A percentile compares a stretch with the other conserved stretches of the same genome.
These are phyloP conservation scores for Neuroterus valhalla DNA, from an alignment of 1,140 invertebrate species.

Conservation along the genomic window DNA sequence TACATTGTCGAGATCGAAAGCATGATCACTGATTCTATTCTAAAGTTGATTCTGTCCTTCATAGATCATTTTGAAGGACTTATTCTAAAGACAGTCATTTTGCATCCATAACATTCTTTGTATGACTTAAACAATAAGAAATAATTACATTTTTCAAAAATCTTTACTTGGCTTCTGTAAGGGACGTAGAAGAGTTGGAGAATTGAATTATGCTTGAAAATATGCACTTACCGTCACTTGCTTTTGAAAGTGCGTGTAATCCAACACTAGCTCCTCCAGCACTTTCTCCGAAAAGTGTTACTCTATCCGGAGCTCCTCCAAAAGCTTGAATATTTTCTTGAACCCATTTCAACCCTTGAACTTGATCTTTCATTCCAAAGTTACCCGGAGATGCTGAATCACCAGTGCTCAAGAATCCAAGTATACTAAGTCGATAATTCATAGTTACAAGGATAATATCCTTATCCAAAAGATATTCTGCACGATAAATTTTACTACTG, in stretches of 20 bases:
- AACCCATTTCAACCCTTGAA: conserved; percentile 69
- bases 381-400: conserved; percentile 70
- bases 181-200: too few relatives aligned
- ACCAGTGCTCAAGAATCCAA: conserved; percentile 69
- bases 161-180: too few relatives aligned
- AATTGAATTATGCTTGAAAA: background rate
- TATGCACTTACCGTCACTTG: background rate
- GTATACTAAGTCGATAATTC: conserved; percentile 74
- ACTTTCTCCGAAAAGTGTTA: conserved; percentile 67
- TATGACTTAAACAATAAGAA: too few relatives aligned
- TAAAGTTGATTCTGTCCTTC: too few relatives aligned
- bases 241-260: background rate
- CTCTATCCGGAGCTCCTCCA: conserved; percentile 71
- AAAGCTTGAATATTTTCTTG: conserved; percentile 59
- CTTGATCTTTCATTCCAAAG: conserved; percentile 75
- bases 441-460: conserved; percentile 75
- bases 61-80: too few relatives aligned
- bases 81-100: too few relatives aligned
- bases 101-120: too few relatives aligned
- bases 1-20: too few relatives aligned
- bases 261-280: conserved; percentile 39
- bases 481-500: conserved; percentile 44
- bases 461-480: conserved; percentile 68
- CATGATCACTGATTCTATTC: too few relatives aligned
- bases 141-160: too few relatives aligned